A percentile compares a stretch with the other conserved stretches of the same genome.
phyloP scores from a whole-genome alignment of 2,888 invertebrate species.

The Cryptophagus acutangulus region DNA sequence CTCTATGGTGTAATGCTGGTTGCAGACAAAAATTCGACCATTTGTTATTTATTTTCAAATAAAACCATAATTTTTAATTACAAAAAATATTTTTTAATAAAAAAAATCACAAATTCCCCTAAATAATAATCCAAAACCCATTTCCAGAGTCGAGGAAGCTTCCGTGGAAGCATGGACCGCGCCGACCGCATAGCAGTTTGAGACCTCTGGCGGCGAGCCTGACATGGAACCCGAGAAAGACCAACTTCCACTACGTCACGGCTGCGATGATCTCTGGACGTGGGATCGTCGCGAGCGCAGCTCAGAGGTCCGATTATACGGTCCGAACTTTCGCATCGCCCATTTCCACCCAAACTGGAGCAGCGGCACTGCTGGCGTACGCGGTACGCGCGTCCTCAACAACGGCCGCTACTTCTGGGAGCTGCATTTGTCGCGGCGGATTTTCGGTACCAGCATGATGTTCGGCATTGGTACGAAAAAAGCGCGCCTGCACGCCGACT shows the following conservation, averaged over 20 bases:
- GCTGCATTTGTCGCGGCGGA: constrained; percentile 54
- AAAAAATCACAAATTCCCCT: neutral
- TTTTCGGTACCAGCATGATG: constrained; percentile 74
- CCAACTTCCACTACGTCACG: constrained; percentile 19
- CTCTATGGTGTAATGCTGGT: neutral
- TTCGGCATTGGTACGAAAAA: constrained; percentile 58
- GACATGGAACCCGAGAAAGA: constrained; percentile 12
- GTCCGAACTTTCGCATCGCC: constrained; percentile 54
- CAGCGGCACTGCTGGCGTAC: constrained; percentile 66
- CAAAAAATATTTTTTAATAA: neutral
- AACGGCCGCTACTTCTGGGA: constrained; percentile 64
- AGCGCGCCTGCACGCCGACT: constrained; percentile 57
- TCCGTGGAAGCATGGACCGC: constrained; percentile 17
- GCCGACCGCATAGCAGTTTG: constrained; percentile 23
- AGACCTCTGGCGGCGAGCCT: constrained; percentile 16
- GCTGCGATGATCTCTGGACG: constrained; percentile 62
- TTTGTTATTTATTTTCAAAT: neutral
- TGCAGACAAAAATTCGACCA: neutral
- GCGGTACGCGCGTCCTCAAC: constrained; percentile 62
- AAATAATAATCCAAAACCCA: neutral
- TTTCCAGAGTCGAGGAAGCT: constrained; percentile 20
- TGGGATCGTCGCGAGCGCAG: constrained; percentile 60
- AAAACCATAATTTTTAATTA: neutral
- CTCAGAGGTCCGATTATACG: constrained; percentile 56
- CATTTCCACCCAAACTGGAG: constrained; percentile 74